These are phyloP conservation scores for Rotaria sp. DNA, from an alignment of 2,888 invertebrate species.

Conservation along the genomic window DNA sequence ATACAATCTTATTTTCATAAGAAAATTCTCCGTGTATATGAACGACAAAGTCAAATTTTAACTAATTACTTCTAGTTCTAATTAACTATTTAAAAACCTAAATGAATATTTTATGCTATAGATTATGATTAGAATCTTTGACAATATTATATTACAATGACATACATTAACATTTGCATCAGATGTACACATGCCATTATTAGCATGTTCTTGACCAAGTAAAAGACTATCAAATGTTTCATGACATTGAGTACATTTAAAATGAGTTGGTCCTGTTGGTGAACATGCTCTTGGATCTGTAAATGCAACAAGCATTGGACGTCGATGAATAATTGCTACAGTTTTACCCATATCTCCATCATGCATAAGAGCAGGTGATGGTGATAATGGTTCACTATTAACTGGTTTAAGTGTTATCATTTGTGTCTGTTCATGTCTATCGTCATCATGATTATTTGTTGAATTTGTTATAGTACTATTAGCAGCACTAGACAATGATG, in stretches of 20 bases:
- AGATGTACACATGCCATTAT: neutral
- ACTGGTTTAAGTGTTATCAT: constrained; percentile 4
- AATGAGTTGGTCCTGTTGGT: neutral
- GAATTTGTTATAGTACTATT: neutral
- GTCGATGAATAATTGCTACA: neutral
- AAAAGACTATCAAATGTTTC: constrained; percentile 7
- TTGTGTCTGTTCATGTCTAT: neutral
- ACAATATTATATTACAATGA: neutral
- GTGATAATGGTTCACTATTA: constrained; percentile 21
- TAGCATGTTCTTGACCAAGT: neutral
- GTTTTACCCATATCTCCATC: neutral
- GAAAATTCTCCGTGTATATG: too few relatives aligned
- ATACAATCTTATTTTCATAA: too few relatives aligned
- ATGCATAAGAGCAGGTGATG: neutral
- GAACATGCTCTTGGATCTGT: neutral
- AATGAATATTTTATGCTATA: too few relatives aligned
- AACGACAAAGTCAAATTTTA: too few relatives aligned
- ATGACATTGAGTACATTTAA: constrained; percentile 17
- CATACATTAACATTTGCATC: neutral
- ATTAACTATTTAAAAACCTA: too few relatives aligned
- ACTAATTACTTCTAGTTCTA: too few relatives aligned
- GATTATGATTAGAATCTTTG: too few relatives aligned
- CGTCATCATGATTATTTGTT: constrained; percentile 13
- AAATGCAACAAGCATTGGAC: constrained; percentile 9
- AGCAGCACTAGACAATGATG: neutral